These are phyloP conservation scores for Lophius americanus DNA, from an alignment of 2,797 vertebrate genomes.

Conservation along the genomic window DNA sequence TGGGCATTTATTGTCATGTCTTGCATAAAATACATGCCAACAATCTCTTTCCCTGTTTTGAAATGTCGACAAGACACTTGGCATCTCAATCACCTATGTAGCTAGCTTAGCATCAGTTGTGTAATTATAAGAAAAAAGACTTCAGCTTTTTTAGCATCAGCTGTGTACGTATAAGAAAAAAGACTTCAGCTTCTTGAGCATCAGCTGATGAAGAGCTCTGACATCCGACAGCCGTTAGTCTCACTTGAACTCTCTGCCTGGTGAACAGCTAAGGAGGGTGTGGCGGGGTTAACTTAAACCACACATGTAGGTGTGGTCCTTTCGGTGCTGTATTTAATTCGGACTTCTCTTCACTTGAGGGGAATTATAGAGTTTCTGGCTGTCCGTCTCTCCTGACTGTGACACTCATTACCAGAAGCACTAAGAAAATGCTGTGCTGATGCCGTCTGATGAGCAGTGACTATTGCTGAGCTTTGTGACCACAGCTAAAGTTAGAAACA, in stretches of 20 bases:
- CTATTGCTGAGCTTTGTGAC: conserved; percentile 23
- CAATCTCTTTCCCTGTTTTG: too few relatives aligned
- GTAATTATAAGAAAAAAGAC: too few relatives aligned
- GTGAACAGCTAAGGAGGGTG: conserved; percentile 54
- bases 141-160: neutral
- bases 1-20: too few relatives aligned
- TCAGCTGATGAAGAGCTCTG: conserved; percentile 22
- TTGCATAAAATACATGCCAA: too few relatives aligned
- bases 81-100: too few relatives aligned
- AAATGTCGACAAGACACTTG: too few relatives aligned
- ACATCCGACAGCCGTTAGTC: conserved; percentile 30
- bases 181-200: conserved; percentile 24
- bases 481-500: conserved; percentile 44
- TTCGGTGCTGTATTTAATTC: conserved; percentile 57
- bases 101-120: too few relatives aligned
- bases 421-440: conserved; percentile 10
- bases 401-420: conserved; percentile 47
- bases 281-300: conserved; percentile 40
- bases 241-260: conserved; percentile 17
- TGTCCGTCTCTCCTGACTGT: conserved; percentile 23
- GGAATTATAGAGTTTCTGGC: conserved; percentile 34
- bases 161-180: too few relatives aligned
- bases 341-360: conserved; percentile 16
- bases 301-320: conserved; percentile 63
- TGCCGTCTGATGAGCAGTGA: conserved; percentile 11